Conservation (phyloP, 1,140 invertebrate genomes). For the Brachionus asplanchnoidis region DNA sequence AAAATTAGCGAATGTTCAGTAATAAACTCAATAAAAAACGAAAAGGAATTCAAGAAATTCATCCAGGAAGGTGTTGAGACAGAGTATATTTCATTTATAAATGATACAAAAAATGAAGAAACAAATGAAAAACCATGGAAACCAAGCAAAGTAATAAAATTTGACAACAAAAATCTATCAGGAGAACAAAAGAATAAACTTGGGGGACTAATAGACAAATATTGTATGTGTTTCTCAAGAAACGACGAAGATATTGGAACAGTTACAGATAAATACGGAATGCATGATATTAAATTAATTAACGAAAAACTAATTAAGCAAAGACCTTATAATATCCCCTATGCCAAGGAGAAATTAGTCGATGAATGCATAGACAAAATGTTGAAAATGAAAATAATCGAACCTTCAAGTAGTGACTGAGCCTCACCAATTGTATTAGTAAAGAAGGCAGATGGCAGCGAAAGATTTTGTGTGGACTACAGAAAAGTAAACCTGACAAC, state of each 20-base stretch:
- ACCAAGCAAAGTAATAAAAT: not conserved
- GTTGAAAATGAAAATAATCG: too few relatives aligned
- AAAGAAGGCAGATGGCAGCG: too few relatives aligned
- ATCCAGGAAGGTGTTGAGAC: not conserved
- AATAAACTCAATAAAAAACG: too few relatives aligned
- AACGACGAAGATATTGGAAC: not conserved
- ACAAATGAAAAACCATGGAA: not conserved
- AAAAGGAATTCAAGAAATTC: not conserved
- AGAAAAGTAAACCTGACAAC: conserved; percentile 25
- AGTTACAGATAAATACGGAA: not conserved
- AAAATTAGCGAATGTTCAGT: too few relatives aligned
- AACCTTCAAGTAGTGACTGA: too few relatives aligned
- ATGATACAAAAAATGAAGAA: not conserved
- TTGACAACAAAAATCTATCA: too few relatives aligned
- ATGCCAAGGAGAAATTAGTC: not conserved
- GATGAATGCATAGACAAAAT: conserved; percentile 15
- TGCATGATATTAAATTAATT: not conserved
- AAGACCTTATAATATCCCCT: not conserved
- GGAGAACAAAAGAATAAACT: too few relatives aligned
- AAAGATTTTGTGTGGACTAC: too few relatives aligned
- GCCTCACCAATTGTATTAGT: too few relatives aligned
- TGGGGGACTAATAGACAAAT: not conserved
- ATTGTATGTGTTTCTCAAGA: not conserved
- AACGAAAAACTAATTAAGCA: not conserved
- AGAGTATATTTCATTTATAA: not conserved